Evolutionary conservation across 2,888 invertebrate species (phyloP), one percentile per base, ranked within the genome.

Genomic region (Sthenelais limicola): DNA sequence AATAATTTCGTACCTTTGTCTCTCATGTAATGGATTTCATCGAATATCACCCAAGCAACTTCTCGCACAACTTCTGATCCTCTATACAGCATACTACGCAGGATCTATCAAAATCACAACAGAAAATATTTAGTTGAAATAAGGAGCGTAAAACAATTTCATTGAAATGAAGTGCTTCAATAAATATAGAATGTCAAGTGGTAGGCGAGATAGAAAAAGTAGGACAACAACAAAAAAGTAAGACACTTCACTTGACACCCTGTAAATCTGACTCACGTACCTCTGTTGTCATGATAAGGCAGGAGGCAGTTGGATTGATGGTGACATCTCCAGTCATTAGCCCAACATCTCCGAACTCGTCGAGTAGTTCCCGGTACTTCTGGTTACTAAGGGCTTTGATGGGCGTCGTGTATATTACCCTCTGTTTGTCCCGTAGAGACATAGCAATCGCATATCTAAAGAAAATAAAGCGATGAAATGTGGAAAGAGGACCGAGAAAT

Each of bases 1-100:
- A 43, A 67, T n/a, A 49, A 21, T 18, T 47, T 56, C 73, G 67
- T 70, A 87, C 87, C 86, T 89, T 98, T 98, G 87, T 99, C 98
- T 82, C 99, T 92, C 99, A 99, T 99, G 87, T 99, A 99, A 89
- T 99, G 99, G 82, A 99, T 99, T 90, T 99, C 99, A 87, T 99
- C 99, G 89, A 99, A 99, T 70, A 99, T 91, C 0, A 99, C 99
- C 99, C 99, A 99, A 67, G 98, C 98, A 0, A 99, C 98, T 91
- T 99, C 99, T 74, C 98, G 91, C 94, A 98, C 98, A 28, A 99
- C 93, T 90, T 99, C 98, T 48, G 97, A 97, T 66, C 99, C 99
- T 85, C 98, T 91, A 86, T 99, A 99, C 73, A 99, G 90, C 99
- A 99, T 99, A 83, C 97, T 97, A 77, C 99, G 91, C 76, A 99